Evolutionary conservation across 2,888 invertebrate species (phyloP), one percentile per base, ranked within the genome.

Genomic region (Altica lythri): DNA sequence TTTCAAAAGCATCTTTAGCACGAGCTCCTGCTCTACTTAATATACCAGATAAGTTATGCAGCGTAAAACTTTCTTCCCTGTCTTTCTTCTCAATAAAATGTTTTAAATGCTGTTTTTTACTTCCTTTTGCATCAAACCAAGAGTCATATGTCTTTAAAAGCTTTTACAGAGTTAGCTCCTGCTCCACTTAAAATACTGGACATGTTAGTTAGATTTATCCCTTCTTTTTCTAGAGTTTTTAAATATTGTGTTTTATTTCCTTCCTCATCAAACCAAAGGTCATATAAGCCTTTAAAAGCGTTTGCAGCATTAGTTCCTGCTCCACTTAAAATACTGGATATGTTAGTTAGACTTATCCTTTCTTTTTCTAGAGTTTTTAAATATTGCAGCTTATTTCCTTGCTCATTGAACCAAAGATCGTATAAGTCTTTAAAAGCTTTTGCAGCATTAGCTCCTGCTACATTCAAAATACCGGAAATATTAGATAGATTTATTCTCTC

Each of bases 1-100:
- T 64, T 66, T 68, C 63, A 59, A 71, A 71, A 46, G 66, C 62
- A 54, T 52, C 56, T 14, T 59, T 37, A 55, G 64, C 64, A 46
- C 64, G 63, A 42, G 57, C 55, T 55, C 69, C 60, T 63, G 55
- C 56, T 18, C 55, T 53, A 59, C 53, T 48, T 59, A 59, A 60
- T 49, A 58, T 60, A 53, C 60, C 45, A 32, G 56, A 54, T 34
- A 59, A 49, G 45, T 54, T 53, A 54, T 16, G n/a, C 12, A 47
- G 30, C 29, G 12, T 35, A 48, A 57, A 52, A 55, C 50, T 25
- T 37, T 38, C 52, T 62, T 57, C 32, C 45, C 45, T 35, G 34
- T 46, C 44, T 27, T 53, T 49, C 57, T 57, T 50, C 29, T 57
- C 40, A 47, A 40, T 48, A 47, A 55, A 55, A 45, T 44, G 19